Evolutionary conservation across 2,888 invertebrate genomes (phyloP).

Genomic region (Cactoblastis cactorum): DNA sequence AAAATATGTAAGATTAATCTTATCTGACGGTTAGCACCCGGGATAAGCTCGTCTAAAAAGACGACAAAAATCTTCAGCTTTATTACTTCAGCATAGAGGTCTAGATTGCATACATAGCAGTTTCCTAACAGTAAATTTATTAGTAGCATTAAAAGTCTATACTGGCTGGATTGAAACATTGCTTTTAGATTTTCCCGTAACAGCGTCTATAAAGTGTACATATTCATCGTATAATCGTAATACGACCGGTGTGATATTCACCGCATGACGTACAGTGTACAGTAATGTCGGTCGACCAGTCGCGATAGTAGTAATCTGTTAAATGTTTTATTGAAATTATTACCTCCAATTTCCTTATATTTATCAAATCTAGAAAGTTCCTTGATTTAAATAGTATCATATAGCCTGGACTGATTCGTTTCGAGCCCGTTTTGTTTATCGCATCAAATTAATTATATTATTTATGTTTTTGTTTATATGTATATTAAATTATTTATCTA

Average conservation of each 20-base stretch:
- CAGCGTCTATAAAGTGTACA: constrained; percentile 5
- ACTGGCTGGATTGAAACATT: background rate
- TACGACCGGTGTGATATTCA: constrained; percentile 12
- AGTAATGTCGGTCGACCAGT: constrained; percentile 1
- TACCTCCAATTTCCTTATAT: background rate
- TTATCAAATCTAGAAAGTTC: background rate
- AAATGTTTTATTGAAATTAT: constrained; percentile 2
- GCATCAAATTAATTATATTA: no score
- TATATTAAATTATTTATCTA: no score
- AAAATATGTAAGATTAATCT: no score
- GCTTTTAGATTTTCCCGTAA: background rate
- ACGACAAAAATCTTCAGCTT: background rate
- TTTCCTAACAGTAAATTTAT: background rate
- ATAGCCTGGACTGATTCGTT: no score
- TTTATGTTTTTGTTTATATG: no score
- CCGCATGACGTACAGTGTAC: constrained; percentile 7
- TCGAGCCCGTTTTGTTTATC: no score
- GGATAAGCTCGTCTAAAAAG: no score
- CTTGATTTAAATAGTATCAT: no score
- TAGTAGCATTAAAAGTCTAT: background rate
- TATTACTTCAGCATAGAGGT: background rate
- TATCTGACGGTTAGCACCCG: no score
- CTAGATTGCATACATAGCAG: background rate
- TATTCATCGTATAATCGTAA: constrained; percentile 19
- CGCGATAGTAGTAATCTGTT: constrained; percentile 7